These are phyloP conservation scores for Mystacides longicornis DNA, from an alignment of 2,888 invertebrate species.

Conservation along the genomic window DNA sequence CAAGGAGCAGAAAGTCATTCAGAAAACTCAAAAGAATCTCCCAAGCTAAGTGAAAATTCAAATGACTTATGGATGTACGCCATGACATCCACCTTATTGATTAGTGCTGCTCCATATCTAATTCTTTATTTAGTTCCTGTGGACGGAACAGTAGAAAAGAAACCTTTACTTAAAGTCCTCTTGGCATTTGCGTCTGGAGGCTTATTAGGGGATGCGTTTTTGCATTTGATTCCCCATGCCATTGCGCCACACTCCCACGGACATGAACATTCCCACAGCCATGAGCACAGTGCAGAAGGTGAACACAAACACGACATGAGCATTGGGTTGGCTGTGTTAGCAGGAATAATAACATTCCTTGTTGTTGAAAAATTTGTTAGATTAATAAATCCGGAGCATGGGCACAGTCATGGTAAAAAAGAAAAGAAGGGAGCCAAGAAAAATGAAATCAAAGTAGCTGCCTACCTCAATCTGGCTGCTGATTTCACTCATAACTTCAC, in stretches of 20 bases:
- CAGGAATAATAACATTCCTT: constrained; percentile 87
- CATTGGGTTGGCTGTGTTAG: constrained; percentile 90
- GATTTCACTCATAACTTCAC: constrained; percentile 99
- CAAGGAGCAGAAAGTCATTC: constrained; percentile 4
- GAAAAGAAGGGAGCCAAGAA: constrained; percentile 37
- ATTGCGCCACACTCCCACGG: constrained; percentile 48
- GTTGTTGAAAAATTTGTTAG: constrained; percentile 90
- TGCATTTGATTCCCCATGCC: constrained; percentile 98
- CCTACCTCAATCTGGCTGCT: constrained; percentile 94
- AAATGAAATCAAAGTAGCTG: constrained; percentile 47
- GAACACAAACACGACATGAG: constrained; percentile 71
- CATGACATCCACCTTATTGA: constrained; percentile 82
- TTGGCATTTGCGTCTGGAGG: constrained; percentile 93
- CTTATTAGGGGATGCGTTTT: constrained; percentile 94
- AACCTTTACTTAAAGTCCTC: constrained; percentile 81
- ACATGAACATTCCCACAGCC: constrained; percentile 39
- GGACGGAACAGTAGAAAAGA: constrained; percentile 75
- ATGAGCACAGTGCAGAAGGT: constrained; percentile 44
- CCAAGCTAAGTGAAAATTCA: constrained; percentile 17
- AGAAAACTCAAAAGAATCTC: constrained; percentile 29
- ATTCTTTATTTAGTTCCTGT: constrained; percentile 90
- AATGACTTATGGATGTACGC: constrained; percentile 69
- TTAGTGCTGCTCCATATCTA: constrained; percentile 91
- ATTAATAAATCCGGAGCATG: constrained; percentile 75
- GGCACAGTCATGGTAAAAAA: constrained; percentile 55